Evolutionary conservation across 2,888 invertebrate species (phyloP), one percentile per base, ranked within the genome.

Genomic region (Hypena proboscidalis): DNA sequence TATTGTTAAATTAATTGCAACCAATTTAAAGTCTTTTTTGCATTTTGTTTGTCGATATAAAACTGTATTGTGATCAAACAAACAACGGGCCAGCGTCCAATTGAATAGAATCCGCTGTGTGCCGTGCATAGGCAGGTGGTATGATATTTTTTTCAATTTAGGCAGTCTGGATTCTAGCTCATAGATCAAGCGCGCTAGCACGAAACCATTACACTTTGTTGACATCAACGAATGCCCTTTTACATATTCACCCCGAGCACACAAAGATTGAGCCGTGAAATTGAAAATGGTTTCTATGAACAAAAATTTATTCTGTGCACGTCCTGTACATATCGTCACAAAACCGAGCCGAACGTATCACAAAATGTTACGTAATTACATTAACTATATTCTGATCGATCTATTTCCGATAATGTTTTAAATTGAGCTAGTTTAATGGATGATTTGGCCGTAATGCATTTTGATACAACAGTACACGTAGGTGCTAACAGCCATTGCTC

Each of bases 201-300:
- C 83, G 83, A 85, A 87, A 87, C 87, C 85, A 87, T 88, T 88
- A 87, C 85, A 86, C 83, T 86, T 81, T 86, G 84, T 89, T 89
- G 86, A 87, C 88, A 86, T 79, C 87, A 85, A 88, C 84, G 84
- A 85, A 85, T 86, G 85, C 83, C 85, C 81, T 83, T 86, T 87
- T 86, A 88, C 83, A 87, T 87, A 90, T 90, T 87, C 87, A 85
- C 85, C 83, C 85, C 85, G 83, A 83, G 81, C 86, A 85, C 80
- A 86, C 85, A 89, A 87, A 88, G 88, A 90, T 89, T 90, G 89
- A 89, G 86, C 85, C 84, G 83, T 90, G 84, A 88, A 90, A 90
- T 89, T 89, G 89, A 88, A 90, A 89, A 88, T 88, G 83, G 83
- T 86, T 88, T 83, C 86, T 83, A 87, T 88, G 84, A 83, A 83